These are phyloP conservation scores for Eupleurogrammus muticus DNA, from an alignment of 2,797 vertebrate genomes.

Conservation along the genomic window DNA sequence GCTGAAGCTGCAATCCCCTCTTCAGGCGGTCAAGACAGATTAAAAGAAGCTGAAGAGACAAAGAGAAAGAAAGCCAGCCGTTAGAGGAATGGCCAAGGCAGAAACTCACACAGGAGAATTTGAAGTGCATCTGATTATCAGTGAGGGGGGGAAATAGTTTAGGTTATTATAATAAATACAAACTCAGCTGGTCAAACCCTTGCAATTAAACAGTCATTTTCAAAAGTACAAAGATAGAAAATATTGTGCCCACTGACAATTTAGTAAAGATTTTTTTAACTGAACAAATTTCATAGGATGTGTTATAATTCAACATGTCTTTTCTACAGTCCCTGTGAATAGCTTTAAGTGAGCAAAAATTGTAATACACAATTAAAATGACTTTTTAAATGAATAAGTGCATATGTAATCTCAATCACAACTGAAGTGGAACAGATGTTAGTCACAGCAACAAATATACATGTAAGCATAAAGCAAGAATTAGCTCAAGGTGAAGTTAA, in stretches of 20 bases:
- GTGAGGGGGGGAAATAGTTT: conserved; percentile 22
- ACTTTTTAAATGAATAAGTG: conserved; percentile 19
- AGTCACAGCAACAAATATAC: conserved; percentile 61
- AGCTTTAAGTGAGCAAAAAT: conserved; percentile 11
- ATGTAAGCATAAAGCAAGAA: conserved; percentile 40
- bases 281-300: not conserved
- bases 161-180: conserved; percentile 23
- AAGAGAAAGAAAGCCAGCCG: conserved; percentile 82
- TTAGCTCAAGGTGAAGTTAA: conserved; percentile 58
- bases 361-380: conserved; percentile 7
- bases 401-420: conserved; percentile 15
- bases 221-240: conserved; percentile 13
- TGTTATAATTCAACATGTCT: not conserved
- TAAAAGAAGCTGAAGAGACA: conserved; percentile 93
- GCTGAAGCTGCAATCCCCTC: conserved; percentile 94
- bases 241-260: conserved; percentile 13
- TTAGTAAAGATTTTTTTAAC: conserved; percentile 14
- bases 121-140: conserved; percentile 35
- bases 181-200: conserved; percentile 9
- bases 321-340: conserved; percentile 11
- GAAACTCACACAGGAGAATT: conserved; percentile 34
- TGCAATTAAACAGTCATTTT: conserved; percentile 4
- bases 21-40: conserved; percentile 94
- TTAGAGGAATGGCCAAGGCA: conserved; percentile 86
- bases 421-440: conserved; percentile 50